Evolutionary conservation across 2,888 invertebrate species (phyloP), one percentile per base, ranked within the genome.

Genomic region (Tupiocoris notatus): DNA sequence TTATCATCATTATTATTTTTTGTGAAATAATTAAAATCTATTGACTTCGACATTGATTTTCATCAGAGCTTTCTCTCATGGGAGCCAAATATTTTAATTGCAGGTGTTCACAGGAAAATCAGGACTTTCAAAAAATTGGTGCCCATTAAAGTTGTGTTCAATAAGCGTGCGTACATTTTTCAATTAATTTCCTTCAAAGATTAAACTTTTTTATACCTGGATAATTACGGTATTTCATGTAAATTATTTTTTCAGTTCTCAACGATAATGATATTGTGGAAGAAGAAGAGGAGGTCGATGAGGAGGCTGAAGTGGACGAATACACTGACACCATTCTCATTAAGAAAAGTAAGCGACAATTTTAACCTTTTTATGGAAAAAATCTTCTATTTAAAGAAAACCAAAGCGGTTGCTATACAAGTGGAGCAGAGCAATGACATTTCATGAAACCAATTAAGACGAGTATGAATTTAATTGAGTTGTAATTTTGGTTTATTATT

Each of bases 271-370:
- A 70, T 3, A 21, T 70, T 0, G 61, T 70, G 2, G 70, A 70
- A 70, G 70, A 70, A 25, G 70, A 70, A 70, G 70, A 70, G 25
- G 59, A 70, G 2, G 17, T 70, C 59, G 54, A 70, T 23, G 70
- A 70, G 25, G 70, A 70, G 58, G 58, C 58, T 58, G 70, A 70
- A n/a, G 61, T 59, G 6, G 70, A 70, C 12, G 70, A 70, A 70
- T 24, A 59, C 7, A 70, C 24, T 6, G 23, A 25, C 18, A 70
- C 70, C 20, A 23, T 57, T 9, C 24, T 70, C 7, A 7, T 70
- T 9, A 70, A 70, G 12, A 70, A 7, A 59, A 59, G 70, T 59
- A 17, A 58, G 67, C 17, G 54, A 16, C 54, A 16, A 54, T 54
- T 54, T 9, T 12, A 54, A 54, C 16, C 16, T 54, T 54, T 9